A percentile compares a stretch with the other conserved stretches of the same genome.
Conservation (phyloP, 2,113 vertebrate genomes). For the Barbus barbus region DNA sequence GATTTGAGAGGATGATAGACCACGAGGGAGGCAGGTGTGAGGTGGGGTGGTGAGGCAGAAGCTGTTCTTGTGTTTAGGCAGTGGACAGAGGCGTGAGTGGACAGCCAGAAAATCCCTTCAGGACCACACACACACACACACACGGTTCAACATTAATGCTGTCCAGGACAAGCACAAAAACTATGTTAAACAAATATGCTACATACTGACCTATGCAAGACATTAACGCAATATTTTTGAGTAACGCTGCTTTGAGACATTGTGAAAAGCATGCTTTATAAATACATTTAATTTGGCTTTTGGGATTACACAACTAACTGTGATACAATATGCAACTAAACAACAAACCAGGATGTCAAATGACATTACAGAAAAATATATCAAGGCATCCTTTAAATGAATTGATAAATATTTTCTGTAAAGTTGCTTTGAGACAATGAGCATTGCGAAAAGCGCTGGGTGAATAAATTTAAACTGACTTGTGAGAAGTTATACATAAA, state of each 20-base stretch:
- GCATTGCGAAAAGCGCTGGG: no score
- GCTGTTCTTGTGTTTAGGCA: slow-evolving; percentile 65
- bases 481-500: no score
- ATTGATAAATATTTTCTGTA: no score
- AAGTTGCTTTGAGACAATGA: no score
- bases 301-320: neutral
- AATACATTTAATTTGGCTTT: neutral
- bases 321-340: neutral
- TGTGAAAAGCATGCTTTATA: no score
- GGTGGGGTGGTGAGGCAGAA: slow-evolving; percentile 65
- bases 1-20: slow-evolving; percentile 81
- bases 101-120: slow-evolving; percentile 60
- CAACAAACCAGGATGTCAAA: no score
- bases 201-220: no score
- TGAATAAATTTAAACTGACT: no score
- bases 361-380: no score
- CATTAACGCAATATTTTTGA: neutral
- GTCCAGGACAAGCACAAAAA: neutral
- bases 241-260: neutral
- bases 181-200: neutral
- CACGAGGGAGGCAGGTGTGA: slow-evolving; percentile 35
- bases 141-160: neutral
- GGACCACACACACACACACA: slow-evolving; percentile 19
- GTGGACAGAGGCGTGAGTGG: no score
- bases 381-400: no score